Evolutionary conservation across 2,888 invertebrate genomes (phyloP).

Genomic region (Adelphocoris suturalis): DNA sequence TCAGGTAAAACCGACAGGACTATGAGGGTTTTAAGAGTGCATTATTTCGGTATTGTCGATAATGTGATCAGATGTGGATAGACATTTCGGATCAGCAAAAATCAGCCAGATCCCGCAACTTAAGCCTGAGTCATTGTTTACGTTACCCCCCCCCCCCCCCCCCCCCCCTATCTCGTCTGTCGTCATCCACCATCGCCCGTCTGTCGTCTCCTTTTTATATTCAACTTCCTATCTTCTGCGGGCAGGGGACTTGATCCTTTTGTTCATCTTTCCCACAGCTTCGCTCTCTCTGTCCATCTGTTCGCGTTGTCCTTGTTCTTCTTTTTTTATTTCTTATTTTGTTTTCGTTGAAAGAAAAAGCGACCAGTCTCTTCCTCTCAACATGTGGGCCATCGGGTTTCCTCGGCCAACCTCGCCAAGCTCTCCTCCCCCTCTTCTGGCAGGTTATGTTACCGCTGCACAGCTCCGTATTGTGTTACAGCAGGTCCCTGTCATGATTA

Average conservation of each 20-base stretch:
- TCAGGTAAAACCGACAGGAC: too few relatives aligned
- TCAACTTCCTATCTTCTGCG: conserved; percentile 16
- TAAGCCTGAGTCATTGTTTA: too few relatives aligned
- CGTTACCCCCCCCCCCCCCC: too few relatives aligned
- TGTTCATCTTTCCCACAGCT: conserved; percentile 15
- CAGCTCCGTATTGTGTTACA: neutral
- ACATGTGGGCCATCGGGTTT: conserved; percentile 36
- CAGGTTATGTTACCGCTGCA: conserved; percentile 11
- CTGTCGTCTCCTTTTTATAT: neutral
- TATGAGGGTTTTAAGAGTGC: too few relatives aligned
- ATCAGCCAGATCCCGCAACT: too few relatives aligned
- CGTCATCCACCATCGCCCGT: too few relatives aligned
- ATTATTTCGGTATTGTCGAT: too few relatives aligned
- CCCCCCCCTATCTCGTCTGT: too few relatives aligned
- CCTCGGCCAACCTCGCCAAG: neutral
- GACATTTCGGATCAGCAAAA: too few relatives aligned
- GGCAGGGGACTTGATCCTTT: neutral
- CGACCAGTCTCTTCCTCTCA: neutral
- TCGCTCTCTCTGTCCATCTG: conserved; percentile 28
- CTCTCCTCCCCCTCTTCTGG: neutral
- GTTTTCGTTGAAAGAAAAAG: conserved; percentile 14
- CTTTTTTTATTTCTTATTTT: neutral
- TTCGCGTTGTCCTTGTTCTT: conserved; percentile 2
- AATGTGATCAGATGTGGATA: too few relatives aligned
- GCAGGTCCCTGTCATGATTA: neutral